Evolutionary conservation across 2,888 invertebrate species (phyloP).

Genomic region (Junonia oenone): DNA sequence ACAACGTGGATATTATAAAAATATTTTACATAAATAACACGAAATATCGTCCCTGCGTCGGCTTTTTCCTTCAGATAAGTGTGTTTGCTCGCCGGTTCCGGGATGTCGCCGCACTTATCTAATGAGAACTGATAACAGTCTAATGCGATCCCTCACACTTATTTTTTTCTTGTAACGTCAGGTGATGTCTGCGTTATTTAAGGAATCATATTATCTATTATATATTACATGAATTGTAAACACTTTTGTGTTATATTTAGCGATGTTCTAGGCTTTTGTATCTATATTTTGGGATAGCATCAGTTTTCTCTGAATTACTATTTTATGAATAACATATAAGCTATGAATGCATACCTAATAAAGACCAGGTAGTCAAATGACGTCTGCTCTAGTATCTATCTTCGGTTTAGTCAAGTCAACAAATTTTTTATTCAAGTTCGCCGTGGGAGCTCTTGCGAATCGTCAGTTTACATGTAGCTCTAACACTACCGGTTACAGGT

Average conservation of each 20-base stretch:
- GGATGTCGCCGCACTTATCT: constrained; percentile 41
- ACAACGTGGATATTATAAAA: constrained; percentile 4
- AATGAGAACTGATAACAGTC: constrained; percentile 42
- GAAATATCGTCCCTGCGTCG: constrained; percentile 13
- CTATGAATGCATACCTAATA: too few relatives aligned
- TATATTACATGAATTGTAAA: background rate
- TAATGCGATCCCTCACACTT: constrained; percentile 25
- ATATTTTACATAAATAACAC: constrained; percentile 12
- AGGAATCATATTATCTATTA: background rate
- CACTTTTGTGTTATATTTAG: background rate
- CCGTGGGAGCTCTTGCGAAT: too few relatives aligned
- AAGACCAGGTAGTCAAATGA: too few relatives aligned
- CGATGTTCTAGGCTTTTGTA: background rate
- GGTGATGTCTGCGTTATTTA: constrained; percentile 22
- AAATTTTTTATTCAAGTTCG: too few relatives aligned
- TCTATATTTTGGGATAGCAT: too few relatives aligned
- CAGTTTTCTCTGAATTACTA: too few relatives aligned
- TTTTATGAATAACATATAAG: too few relatives aligned
- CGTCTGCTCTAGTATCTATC: too few relatives aligned
- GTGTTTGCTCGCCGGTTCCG: constrained; percentile 42
- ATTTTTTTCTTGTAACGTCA: constrained; percentile 27
- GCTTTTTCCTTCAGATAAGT: constrained; percentile 36
- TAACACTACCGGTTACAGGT: too few relatives aligned
- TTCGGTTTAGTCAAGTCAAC: too few relatives aligned
- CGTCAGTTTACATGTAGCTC: too few relatives aligned